Evolutionary conservation across 1,140 invertebrate species (phyloP).

Genomic region (Agrypnia vestita): DNA sequence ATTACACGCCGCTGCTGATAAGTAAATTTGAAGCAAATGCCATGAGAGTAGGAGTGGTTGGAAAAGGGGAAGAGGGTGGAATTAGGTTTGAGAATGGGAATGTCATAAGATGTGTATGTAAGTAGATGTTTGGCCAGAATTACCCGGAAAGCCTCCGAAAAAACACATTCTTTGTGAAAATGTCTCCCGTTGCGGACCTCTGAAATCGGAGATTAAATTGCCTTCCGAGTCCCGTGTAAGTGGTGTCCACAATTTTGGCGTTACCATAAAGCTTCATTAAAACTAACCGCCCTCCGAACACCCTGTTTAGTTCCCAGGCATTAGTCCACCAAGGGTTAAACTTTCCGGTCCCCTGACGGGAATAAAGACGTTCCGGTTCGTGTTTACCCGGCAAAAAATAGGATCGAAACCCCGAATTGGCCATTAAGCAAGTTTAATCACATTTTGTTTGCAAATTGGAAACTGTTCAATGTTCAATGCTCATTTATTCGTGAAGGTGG

Average conservation of each 20-base stretch:
- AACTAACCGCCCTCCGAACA: slow-evolving; percentile 8
- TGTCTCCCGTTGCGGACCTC: neutral
- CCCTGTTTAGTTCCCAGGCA: slow-evolving; percentile 14
- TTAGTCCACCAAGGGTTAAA: slow-evolving; percentile 2
- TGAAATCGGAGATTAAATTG: neutral
- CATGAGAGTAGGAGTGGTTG: no score
- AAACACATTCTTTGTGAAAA: no score
- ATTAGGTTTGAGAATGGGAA: no score
- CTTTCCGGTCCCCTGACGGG: slow-evolving; percentile 11
- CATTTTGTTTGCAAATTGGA: slow-evolving; percentile 28
- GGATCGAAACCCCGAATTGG: slow-evolving; percentile 25
- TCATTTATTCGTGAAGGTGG: neutral
- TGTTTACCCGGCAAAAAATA: slow-evolving; percentile 16
- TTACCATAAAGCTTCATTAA: slow-evolving; percentile 36
- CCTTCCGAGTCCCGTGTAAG: neutral
- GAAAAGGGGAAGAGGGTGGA: no score
- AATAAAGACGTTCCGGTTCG: neutral
- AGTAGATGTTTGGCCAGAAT: no score
- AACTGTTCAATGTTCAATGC: neutral
- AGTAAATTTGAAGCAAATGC: no score
- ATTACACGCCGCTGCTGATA: no score
- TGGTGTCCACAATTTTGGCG: slow-evolving; percentile 16
- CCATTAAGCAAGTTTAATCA: slow-evolving; percentile 25
- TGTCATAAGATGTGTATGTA: no score
- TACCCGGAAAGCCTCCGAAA: no score